Base-by-base conservation (phyloP, 2,888 invertebrate genomes). In the Mechanitis mazaeus region DNA sequence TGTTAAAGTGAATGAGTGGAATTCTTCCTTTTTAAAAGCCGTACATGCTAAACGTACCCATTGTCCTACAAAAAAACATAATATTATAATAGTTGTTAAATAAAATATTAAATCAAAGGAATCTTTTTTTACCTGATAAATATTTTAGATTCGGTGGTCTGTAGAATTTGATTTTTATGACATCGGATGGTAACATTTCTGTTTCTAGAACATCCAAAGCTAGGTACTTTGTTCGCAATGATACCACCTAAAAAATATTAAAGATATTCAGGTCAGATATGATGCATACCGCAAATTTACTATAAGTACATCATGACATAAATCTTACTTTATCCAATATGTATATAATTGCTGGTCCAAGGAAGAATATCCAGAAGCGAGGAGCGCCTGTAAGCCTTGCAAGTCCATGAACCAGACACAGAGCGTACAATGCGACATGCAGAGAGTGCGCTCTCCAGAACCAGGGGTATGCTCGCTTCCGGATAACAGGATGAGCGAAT, bases 61-160 rank as follows among this genome's bases (percentile, higher is more conserved):
- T 82, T 97, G 97, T n/a, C 97, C 97, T 91, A 33, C 33, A 59
- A 56, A 50, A 2, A 57, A 35, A 53, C 31, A 50, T 59, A 55
- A 31, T 6, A 2, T 11, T 31, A 50, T 3, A 31, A 28, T 9
- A 31, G 7, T 50, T 31, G 31, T 33, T 9, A 33, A 55, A 46
- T 38, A 45, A 45, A 28, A 12, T 38, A 1, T 20, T 6, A 56
- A 59, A 47, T 6, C 47, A 46, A 7, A 31, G 20, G 3, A 53
- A 61, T 50, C 6, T 42, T 57, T 46, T 56, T 69, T 75, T 82
- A 89, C 91, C 91, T 42, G 96, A 96, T 50, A 97, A 87, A 78
- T 98, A 98, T 84, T 97, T 97, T 68, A 98, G 93, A 85, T 98
- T 97, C 0, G 98, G 97, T 4, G 98, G 98, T 54, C 98, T 93